Conservation (phyloP, 2,888 invertebrate species). For the Aethes cnicana region DNA sequence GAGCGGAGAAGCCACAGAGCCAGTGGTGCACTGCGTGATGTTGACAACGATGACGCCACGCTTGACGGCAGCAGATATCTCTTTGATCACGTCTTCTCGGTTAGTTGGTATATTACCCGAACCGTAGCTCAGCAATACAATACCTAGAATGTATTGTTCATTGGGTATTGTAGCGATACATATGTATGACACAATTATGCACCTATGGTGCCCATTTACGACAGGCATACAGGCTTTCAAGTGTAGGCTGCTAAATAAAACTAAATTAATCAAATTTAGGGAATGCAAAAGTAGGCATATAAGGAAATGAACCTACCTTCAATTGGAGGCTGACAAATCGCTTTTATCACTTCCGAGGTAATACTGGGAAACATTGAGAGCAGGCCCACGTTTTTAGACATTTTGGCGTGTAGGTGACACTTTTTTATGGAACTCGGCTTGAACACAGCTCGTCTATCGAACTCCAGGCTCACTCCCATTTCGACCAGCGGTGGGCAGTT, state of each 20-base stretch:
- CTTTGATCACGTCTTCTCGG: constrained; percentile 89
- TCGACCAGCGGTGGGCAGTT: constrained; percentile 92
- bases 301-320: constrained; percentile 76
- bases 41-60: constrained; percentile 94
- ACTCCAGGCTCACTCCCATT: constrained; percentile 90
- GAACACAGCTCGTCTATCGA: constrained; percentile 75
- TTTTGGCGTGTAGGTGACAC: constrained; percentile 86
- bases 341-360: constrained; percentile 87
- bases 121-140: constrained; percentile 96
- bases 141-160: too few species aligned
- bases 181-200: too few species aligned
- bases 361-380: constrained; percentile 96
- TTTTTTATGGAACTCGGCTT: constrained; percentile 74
- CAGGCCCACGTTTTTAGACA: constrained; percentile 93
- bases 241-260: too few species aligned
- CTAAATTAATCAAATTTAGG: too few species aligned
- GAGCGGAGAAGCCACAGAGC: constrained; percentile 86
- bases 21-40: constrained; percentile 94
- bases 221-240: too few species aligned
- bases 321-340: constrained; percentile 89
- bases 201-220: too few species aligned
- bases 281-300: too few species aligned
- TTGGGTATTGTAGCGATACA: too few species aligned
- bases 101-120: constrained; percentile 95
- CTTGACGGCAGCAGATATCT: constrained; percentile 86